A percentile compares a stretch with the other conserved stretches of the same genome.
Evolutionary conservation across 2,113 vertebrate genomes (phyloP).

Genomic region (Sitta europaea): DNA sequence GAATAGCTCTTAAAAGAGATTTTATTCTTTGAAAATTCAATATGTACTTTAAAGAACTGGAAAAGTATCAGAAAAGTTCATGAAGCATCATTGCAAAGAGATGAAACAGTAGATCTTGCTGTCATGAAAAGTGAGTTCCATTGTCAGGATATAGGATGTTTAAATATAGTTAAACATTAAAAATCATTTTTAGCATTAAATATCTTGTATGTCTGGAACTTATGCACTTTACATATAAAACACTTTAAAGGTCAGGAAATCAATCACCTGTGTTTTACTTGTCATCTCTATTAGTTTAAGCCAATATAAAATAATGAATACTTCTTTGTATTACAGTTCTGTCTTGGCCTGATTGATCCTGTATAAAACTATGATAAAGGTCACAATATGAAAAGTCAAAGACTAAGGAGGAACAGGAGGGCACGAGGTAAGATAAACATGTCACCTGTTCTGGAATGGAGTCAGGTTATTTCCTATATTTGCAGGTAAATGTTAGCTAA

Average conservation of each 20-base stretch:
- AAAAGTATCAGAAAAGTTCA: background rate
- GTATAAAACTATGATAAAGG: constrained; percentile 55
- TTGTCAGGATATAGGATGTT: background rate
- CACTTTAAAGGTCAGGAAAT: constrained; percentile 65
- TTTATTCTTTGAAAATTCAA: background rate
- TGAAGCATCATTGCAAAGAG: background rate
- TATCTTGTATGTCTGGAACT: background rate
- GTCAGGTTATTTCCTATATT: background rate
- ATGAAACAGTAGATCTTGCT: background rate
- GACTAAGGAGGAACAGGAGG: background rate
- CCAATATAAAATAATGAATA: constrained; percentile 52
- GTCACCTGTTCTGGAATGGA: background rate
- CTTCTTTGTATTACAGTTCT: constrained; percentile 30
- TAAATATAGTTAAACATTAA: constrained; percentile 24
- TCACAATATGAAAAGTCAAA: constrained; percentile 49
- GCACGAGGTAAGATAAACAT: background rate
- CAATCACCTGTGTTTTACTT: constrained; percentile 50
- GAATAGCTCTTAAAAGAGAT: background rate
- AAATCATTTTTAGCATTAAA: constrained; percentile 53
- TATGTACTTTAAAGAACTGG: background rate
- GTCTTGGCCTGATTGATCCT: constrained; percentile 41
- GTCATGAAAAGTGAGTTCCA: background rate
- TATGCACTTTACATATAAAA: constrained; percentile 59
- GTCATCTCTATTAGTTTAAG: constrained; percentile 45
- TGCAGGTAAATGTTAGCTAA: constrained; percentile 15